Base-by-base conservation (phyloP, 2,113 vertebrate species). In the Corythoichthys intestinalis region DNA sequence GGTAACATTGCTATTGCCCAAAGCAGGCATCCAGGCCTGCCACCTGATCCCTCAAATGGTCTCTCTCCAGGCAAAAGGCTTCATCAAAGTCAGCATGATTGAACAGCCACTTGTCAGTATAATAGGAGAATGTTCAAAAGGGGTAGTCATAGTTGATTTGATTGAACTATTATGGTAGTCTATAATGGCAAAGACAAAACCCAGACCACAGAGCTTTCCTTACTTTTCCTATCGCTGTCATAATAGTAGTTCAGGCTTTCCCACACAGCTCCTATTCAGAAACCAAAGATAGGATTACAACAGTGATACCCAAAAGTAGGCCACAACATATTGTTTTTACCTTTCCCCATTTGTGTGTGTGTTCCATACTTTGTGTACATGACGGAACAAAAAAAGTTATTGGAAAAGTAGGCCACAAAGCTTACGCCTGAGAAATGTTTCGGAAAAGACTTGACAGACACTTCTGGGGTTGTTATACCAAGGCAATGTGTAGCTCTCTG, bases 1-100 rank as follows among this genome's bases (percentile, higher is more conserved):
- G 80, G 86, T 83, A 83, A 85, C 78, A 85, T 62, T 47, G 69
- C 81, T 74, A 78, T 75, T 64, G 64, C 82, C 81, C 75, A 69
- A 38, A 83, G 78, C 71, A 20, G 65, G 65, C 63, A 56, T 65
- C 63, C 56, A 60, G 35, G 20, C 1, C 67, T 15, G 77, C 75
- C 78, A 84, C 80, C 83, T 84, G 83, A 82, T 71, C 44, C 70
- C 44, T 60, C 14, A 13, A 17, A 46, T 8, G 17, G 20, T 28
- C 12, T 77, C 35, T 66, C 15, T 44, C 7, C 44, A 17, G 20
- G 56, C 6, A 1, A 64, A 20, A 28, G 52, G n/a, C n/a, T 34
- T 56, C 53, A 28, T 56, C 53, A 11, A 37, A 35, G 56, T 6
- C 4, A 12, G 34, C 12, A 37, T 14, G 12, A 37, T 9, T 2